Evolutionary conservation across 2,797 vertebrate genomes (phyloP).

Genomic region (Phoxinus dragarum): DNA sequence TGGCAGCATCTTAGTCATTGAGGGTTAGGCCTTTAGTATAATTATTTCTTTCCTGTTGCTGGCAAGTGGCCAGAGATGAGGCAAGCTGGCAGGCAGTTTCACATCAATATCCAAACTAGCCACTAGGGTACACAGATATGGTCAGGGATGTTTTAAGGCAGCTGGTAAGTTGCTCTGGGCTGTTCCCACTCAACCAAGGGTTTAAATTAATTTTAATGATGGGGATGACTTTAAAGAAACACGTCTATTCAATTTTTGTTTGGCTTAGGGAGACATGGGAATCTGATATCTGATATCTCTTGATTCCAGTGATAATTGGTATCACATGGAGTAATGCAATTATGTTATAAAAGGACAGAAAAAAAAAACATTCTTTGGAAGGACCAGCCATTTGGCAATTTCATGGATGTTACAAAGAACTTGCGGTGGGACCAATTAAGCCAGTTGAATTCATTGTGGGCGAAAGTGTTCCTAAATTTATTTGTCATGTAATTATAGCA

Average conservation of each 20-base stretch:
- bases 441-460: slow-evolving; percentile 27
- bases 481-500: slow-evolving; percentile 24
- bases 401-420: slow-evolving; percentile 21
- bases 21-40: slow-evolving; percentile 70
- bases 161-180: slow-evolving; percentile 78
- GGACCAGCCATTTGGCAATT: slow-evolving; percentile 25
- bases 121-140: slow-evolving; percentile 73
- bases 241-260: slow-evolving; percentile 74
- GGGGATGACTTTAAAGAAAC: slow-evolving; percentile 77
- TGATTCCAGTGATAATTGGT: slow-evolving; percentile 31
- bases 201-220: slow-evolving; percentile 82
- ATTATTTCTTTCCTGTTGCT: slow-evolving; percentile 73
- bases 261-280: slow-evolving; percentile 56
- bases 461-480: slow-evolving; percentile 27
- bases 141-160: slow-evolving; percentile 75
- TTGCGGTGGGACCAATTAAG: slow-evolving; percentile 45
- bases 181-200: slow-evolving; percentile 68
- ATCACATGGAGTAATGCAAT: slow-evolving; percentile 24
- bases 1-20: slow-evolving; percentile 58
- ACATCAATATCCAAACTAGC: slow-evolving; percentile 80
- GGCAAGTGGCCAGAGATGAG: slow-evolving; percentile 72
- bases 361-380: neutral
- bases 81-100: slow-evolving; percentile 72
- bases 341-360: neutral
- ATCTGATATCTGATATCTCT: slow-evolving; percentile 18